Evolutionary conservation across 2,113 vertebrate species (phyloP), one percentile per base, ranked within the genome.

Genomic region (Grallaria varia): DNA sequence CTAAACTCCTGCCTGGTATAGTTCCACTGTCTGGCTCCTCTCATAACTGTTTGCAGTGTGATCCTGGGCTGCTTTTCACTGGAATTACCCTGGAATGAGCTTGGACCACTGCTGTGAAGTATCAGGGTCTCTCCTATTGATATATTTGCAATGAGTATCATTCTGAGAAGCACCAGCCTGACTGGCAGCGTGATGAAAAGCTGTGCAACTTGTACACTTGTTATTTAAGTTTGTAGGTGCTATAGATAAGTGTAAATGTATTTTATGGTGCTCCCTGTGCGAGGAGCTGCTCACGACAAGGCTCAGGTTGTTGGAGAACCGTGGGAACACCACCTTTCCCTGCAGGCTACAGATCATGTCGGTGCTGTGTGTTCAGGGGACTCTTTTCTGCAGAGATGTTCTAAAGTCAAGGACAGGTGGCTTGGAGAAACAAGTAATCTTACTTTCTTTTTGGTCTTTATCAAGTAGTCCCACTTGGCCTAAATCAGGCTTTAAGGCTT

Each of bases 371-470:
- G 13, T 84, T 86, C 56, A 74, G 73, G 84, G 84, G 44, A 62
- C 73, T 91, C 90, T 95, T 95, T 94, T 96, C 97, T 93, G 31
- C 39, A 17, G 67, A 88, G 67, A 90, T 84, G 96, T 84, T 89
- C 82, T 95, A 63, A 85, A 27, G 6, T 55, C 75, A 89, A 87
- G 90, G 97, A 87, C 97, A 98, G 97, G 97, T 98, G 97, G 95
- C 82, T 94, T 21, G 8, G 95, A 85, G 92, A 97, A 96, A 96
- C 66, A 97, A 96, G 96, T 97, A 97, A 96, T 95, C 77, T 96
- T 94, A 69, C 4, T 0, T 75, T 95, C 96, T 89, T 89, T 97
- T 89, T 97, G 82, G 40, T 89, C 90, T 97, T 97, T 96, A 97
- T 84, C 74, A 64, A 93, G 86, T 67, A 91, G 93, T 83, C 86